A percentile compares a stretch with the other conserved stretches of the same genome.
Evolutionary conservation across 2,113 vertebrate genomes (phyloP).

Genomic region (Myotis lucifugus): DNA sequence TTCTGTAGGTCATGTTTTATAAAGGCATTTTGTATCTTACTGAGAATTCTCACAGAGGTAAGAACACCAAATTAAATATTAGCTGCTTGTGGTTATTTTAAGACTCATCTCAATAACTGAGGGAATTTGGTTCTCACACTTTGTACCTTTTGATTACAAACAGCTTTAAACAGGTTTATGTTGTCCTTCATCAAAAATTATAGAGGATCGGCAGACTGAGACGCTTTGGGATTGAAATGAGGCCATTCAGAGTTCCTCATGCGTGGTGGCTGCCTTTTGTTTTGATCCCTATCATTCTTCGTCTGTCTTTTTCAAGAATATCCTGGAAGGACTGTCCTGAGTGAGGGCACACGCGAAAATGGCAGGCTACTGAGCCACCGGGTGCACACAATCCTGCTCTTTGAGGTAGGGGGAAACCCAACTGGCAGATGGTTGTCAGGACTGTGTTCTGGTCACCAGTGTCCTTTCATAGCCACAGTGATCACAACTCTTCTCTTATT

Average conservation of each 20-base stretch:
- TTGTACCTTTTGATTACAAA: constrained; percentile 71
- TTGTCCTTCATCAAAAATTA: constrained; percentile 61
- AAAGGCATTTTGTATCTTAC: constrained; percentile 41
- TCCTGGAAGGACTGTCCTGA: constrained; percentile 26
- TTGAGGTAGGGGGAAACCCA: constrained; percentile 22
- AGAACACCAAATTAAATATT: constrained; percentile 67
- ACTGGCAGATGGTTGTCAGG: not conserved
- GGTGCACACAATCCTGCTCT: not conserved
- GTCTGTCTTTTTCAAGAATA: constrained; percentile 26
- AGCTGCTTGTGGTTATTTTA: constrained; percentile 68
- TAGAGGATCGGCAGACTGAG: not conserved
- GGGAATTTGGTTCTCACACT: constrained; percentile 66
- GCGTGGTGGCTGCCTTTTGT: constrained; percentile 48
- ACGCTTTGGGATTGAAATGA: not conserved
- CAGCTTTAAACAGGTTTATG: constrained; percentile 61
- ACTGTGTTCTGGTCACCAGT: not conserved
- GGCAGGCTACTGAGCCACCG: not conserved
- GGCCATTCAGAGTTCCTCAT: constrained; percentile 60
- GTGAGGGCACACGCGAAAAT: not conserved
- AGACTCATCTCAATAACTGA: constrained; percentile 53
- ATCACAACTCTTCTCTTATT: not conserved
- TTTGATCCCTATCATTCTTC: constrained; percentile 22
- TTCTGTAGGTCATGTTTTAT: constrained; percentile 1
- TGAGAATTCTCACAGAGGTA: constrained; percentile 56
- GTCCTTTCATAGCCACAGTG: not conserved